Evolutionary conservation across 2,888 invertebrate species (phyloP), one percentile per base, ranked within the genome.

Genomic region (Tinea semifulvella): DNA sequence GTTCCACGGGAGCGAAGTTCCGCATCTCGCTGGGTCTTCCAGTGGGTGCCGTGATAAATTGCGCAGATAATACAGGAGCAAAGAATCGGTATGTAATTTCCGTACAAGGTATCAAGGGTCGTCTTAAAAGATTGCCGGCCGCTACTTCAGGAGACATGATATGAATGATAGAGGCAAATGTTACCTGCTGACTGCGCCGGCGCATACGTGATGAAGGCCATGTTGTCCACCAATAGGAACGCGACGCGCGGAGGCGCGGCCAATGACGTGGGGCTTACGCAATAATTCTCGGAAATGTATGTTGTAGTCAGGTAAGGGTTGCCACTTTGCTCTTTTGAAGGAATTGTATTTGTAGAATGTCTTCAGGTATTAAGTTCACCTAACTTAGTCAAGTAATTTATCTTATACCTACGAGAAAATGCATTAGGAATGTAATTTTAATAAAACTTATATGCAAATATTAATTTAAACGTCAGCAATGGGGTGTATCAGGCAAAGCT

Each of bases 1-100:
- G 98, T 87, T 94, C 98, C 77, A 95, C 98, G 60, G 99, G 99
- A 89, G 98, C 98, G 66, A 99, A 99, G 83, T 99, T 99, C 88
- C 91, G 98, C 74, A 98, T 99, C 76, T 97, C 98, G 53, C 87
- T 99, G 73, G 99, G 94, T 91, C 88, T 99, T 71, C 99, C 99
- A 57, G 99, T 99, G 52, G 99, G 98, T 57, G 99, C 99, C 52
- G 98, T 99, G 45, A 98, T 99, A 72, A 99, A 99, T 79, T 99
- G 99, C 80, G 99, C 99, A 54, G 99, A 99, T 76, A 99, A 99
- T 79, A 98, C 99, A 73, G 97, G 99, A 55, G 99, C 96, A 50
- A 99, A 99, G 83, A 99, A 99, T 80, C 83, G 99, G 81, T 99
- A 94, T 85, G 96, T 99, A 42, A 99, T 99, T 63, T 98, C 98